Percentiles rank a stretch among this genome's conserved stretches.
These are phyloP conservation scores for Tenthredo mesomela DNA, from an alignment of 2,888 invertebrate genomes.

Conservation along the genomic window DNA sequence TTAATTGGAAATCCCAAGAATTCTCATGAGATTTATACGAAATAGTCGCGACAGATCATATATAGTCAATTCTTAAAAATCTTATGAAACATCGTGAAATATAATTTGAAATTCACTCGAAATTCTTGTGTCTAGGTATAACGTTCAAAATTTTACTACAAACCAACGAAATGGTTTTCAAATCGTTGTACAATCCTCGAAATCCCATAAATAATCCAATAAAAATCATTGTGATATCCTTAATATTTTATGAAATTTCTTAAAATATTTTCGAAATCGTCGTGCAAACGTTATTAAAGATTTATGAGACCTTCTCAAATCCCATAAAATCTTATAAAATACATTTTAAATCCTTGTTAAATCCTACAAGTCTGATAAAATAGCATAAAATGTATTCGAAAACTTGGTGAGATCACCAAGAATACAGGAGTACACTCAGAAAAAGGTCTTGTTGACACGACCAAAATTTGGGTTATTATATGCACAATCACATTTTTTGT, in stretches of 20 bases:
- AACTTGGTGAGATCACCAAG: too few species aligned
- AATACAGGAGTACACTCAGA: too few species aligned
- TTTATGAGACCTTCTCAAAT: too few species aligned
- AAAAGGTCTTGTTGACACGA: too few species aligned
- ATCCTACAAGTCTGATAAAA: too few species aligned
- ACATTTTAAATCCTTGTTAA: too few species aligned
- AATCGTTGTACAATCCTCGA: neutral
- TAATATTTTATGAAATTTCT: neutral
- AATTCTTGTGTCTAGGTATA: neutral
- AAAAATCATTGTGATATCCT: neutral
- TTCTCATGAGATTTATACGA: neutral
- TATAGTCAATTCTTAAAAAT: neutral
- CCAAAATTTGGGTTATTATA: too few species aligned
- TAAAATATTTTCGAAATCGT: neutral
- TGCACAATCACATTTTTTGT: too few species aligned
- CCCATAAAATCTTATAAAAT: neutral
- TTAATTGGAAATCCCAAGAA: neutral
- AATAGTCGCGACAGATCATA: neutral
- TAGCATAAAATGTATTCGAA: too few species aligned
- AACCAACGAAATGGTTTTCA: neutral
- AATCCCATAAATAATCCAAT: neutral
- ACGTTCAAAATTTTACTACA: neutral
- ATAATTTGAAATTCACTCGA: neutral
- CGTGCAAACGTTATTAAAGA: too few species aligned
- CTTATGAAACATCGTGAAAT: neutral